Evolutionary conservation across 2,888 invertebrate genomes (phyloP), one percentile per base, ranked within the genome.

Genomic region (Barypeithes pellucidus): DNA sequence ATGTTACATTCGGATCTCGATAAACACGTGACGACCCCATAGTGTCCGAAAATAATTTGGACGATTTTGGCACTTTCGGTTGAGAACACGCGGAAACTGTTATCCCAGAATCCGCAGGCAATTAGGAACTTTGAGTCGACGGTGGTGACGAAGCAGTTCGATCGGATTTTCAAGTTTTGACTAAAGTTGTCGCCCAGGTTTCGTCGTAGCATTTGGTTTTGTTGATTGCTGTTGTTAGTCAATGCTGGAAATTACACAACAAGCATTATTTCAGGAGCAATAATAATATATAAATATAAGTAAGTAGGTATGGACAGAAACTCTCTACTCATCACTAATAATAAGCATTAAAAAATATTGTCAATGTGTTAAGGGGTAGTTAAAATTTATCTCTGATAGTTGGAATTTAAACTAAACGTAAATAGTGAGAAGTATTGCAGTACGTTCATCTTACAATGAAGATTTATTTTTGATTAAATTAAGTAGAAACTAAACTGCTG

Each of bases 101-200:
- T 99, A 86, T 99, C 99, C 96, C 99, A 99, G 88, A 99, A 99
- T 66, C 99, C 99, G 83, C 98, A 97, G 0, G 99, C 98, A 78
- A 99, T 95, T 78, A 99, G 91, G 87, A 97, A 98, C 77, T 96
- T 90, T 82, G 97, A 97, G 87, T 99, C 99, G 1, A 99, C 98
- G 0, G 99, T 99, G 24, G 98, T 98, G 29, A 99, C 96, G 88
- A 99, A 99, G 86, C 98, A 98, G 86, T 95, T 96, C 81, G 95
- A 94, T 75, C 95, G 91, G 80, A 98, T 96, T 84, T 94, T 94
- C 77, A 99, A 89, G 84, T 98, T 95, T 86, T 99, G 98, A 82
- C 98, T 98, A 88, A 99, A 99, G 88, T 98, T 97, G 86, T 99
- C 98, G 62, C 99, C 99, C 75, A 99, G 89, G 84, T 97, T 97